Conservation (phyloP, 2,113 vertebrate genomes). For the Microcebus murinus region DNA sequence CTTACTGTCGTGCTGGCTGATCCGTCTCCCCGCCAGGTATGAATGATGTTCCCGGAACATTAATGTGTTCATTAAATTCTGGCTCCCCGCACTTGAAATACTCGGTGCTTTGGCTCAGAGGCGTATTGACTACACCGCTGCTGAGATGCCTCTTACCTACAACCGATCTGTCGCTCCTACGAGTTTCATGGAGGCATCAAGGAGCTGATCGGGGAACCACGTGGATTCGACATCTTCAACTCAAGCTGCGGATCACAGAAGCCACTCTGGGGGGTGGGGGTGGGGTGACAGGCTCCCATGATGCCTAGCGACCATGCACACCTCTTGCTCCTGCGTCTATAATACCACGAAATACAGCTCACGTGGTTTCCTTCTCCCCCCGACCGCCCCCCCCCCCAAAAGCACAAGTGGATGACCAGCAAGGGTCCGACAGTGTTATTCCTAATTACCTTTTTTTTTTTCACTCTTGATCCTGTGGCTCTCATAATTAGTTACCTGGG, state of each 20-base stretch:
- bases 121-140: constrained; percentile 42
- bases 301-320: constrained; percentile 84
- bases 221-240: constrained; percentile 88
- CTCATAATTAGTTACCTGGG: constrained; percentile 99
- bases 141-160: constrained; percentile 81
- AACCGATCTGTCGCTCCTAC: constrained; percentile 85
- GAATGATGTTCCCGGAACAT: constrained; percentile 74
- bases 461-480: constrained; percentile 98
- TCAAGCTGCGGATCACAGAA: constrained; percentile 90
- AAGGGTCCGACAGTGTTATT: constrained; percentile 97
- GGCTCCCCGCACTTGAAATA: constrained; percentile 61
- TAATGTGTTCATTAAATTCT: constrained; percentile 78
- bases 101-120: neutral
- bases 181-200: constrained; percentile 87
- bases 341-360: constrained; percentile 86
- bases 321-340: constrained; percentile 87
- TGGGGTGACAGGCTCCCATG: constrained; percentile 83
- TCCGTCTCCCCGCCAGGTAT: constrained; percentile 39
- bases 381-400: constrained; percentile 62
- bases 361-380: constrained; percentile 77
- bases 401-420: constrained; percentile 95
- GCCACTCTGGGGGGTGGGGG: constrained; percentile 87
- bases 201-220: constrained; percentile 86
- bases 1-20: constrained; percentile 62
- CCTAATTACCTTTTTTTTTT: constrained; percentile 99